A percentile compares a stretch with the other conserved stretches of the same genome.
Conservation (phyloP, 2,888 invertebrate species). For the Margaritifera margaritifera region DNA sequence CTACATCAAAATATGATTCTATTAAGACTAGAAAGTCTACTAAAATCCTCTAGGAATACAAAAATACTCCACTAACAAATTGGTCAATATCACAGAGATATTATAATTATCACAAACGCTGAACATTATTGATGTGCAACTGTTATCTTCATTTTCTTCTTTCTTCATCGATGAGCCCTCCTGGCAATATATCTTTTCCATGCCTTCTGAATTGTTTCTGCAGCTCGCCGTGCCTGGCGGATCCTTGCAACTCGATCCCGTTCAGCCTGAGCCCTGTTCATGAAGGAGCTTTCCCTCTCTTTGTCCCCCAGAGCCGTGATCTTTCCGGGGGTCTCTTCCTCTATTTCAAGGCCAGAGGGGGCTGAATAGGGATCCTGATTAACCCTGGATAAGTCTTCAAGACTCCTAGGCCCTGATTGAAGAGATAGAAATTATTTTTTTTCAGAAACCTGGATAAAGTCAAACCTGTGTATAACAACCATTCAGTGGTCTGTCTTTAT, state of each 20-base stretch:
- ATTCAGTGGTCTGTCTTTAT: too few species aligned
- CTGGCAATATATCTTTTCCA: conserved; percentile 53
- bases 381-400: too few species aligned
- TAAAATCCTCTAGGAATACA: too few species aligned
- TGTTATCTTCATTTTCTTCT: too few species aligned
- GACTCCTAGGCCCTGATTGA: too few species aligned
- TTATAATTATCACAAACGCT: too few species aligned
- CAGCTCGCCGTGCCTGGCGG: conserved; percentile 56
- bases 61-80: too few species aligned
- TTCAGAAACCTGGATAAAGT: neutral
- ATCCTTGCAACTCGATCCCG: conserved; percentile 58
- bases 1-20: too few species aligned
- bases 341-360: conserved; percentile 14
- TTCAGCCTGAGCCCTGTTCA: conserved; percentile 57
- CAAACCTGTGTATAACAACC: conserved; percentile 2
- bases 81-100: too few species aligned
- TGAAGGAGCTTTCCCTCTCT: conserved; percentile 56
- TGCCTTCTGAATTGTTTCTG: conserved; percentile 61
- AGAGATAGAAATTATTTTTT: neutral
- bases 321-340: conserved; percentile 24
- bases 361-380: too few species aligned
- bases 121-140: too few species aligned
- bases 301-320: conserved; percentile 51
- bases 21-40: too few species aligned
- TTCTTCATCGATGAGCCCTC: conserved; percentile 2